phyloP scores from a whole-genome alignment of 2,888 invertebrate species.

The Drosophila maculinotata region DNA sequence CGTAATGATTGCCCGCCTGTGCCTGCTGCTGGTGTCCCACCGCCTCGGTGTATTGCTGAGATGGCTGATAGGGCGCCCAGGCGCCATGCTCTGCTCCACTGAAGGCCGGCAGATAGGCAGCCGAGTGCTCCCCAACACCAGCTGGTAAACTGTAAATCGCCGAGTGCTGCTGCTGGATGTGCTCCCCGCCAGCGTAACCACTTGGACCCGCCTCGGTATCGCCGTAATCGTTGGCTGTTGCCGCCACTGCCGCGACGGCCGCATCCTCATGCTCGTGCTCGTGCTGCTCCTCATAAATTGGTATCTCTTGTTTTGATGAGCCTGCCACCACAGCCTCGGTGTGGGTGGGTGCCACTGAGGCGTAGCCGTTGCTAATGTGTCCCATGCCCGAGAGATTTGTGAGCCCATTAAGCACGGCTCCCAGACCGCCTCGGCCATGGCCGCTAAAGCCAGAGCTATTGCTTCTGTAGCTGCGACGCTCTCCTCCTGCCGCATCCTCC shows the following conservation, averaged over 20 bases:
- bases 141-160: conserved; percentile 75
- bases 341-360: conserved; percentile 63
- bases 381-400: conserved; percentile 76
- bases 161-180: conserved; percentile 59
- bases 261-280: conserved; percentile 80
- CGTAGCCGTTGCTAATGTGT: conserved; percentile 79
- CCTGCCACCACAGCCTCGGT: conserved; percentile 60
- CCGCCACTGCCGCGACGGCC: conserved; percentile 65
- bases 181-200: conserved; percentile 46
- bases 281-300: conserved; percentile 83
- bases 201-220: conserved; percentile 26
- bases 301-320: conserved; percentile 76
- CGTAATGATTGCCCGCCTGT: conserved; percentile 46
- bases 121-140: conserved; percentile 63
- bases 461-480: conserved; percentile 57
- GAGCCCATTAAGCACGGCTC: conserved; percentile 77
- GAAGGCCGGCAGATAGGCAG: conserved; percentile 68
- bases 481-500: conserved; percentile 38
- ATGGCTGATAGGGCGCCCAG: conserved; percentile 39
- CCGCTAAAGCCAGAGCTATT: conserved; percentile 37
- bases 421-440: conserved; percentile 33
- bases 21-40: conserved; percentile 31
- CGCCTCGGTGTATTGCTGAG: conserved; percentile 34
- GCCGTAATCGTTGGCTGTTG: conserved; percentile 70
- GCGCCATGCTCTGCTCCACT: conserved; percentile 49